These are phyloP conservation scores for Eupeodes corollae DNA, from an alignment of 1,140 invertebrate genomes.

Conservation along the genomic window DNA sequence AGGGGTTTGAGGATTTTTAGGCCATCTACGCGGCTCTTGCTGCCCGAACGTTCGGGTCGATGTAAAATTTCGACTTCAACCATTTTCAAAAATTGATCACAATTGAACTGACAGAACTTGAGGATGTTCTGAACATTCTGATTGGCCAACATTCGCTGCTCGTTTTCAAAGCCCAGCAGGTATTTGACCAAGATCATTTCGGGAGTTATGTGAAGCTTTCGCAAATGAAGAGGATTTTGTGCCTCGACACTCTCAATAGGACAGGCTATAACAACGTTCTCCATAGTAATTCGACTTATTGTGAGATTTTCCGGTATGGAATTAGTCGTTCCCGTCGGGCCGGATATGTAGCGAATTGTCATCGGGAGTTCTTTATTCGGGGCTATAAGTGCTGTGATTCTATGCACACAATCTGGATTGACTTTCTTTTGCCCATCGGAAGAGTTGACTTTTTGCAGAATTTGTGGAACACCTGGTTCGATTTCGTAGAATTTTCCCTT, in stretches of 20 bases:
- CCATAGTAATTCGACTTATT: slow-evolving; percentile 26
- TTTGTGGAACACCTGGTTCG: slow-evolving; percentile 30
- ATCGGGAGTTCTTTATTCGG: slow-evolving; percentile 25
- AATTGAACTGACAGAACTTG: slow-evolving; percentile 49
- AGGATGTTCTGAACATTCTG: slow-evolving; percentile 48
- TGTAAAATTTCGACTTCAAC: slow-evolving; percentile 35
- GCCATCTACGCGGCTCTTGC: slow-evolving; percentile 39
- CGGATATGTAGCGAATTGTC: slow-evolving; percentile 30
- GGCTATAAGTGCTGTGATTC: slow-evolving; percentile 22
- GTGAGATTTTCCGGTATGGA: slow-evolving; percentile 31
- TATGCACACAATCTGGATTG: slow-evolving; percentile 36
- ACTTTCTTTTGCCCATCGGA: slow-evolving; percentile 22
- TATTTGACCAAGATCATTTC: slow-evolving; percentile 42
- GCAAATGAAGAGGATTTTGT: slow-evolving; percentile 21
- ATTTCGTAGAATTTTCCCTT: slow-evolving; percentile 37
- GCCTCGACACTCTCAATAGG: slow-evolving; percentile 30
- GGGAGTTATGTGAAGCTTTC: slow-evolving; percentile 39
- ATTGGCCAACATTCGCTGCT: slow-evolving; percentile 48
- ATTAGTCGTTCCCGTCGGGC: slow-evolving; percentile 12
- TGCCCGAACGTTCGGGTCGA: slow-evolving; percentile 38
- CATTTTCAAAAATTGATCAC: slow-evolving; percentile 31
- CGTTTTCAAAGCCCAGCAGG: slow-evolving; percentile 45
- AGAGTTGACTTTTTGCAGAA: slow-evolving; percentile 22
- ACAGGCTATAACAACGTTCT: slow-evolving; percentile 32
- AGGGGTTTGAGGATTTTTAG: slow-evolving; percentile 42